Evolutionary conservation across 2,888 invertebrate genomes (phyloP).

Genomic region (Labia minor): DNA sequence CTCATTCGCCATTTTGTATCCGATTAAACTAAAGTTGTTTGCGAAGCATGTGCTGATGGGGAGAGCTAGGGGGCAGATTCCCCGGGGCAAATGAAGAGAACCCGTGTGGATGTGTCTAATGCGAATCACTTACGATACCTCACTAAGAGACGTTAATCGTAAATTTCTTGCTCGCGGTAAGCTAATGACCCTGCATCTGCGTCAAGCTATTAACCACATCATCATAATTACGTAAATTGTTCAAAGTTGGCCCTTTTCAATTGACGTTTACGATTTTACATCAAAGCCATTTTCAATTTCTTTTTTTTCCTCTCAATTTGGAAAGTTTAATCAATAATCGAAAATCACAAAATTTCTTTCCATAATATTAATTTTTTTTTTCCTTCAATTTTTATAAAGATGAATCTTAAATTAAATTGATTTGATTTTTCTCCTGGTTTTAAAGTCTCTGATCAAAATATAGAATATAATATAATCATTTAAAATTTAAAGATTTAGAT

Average conservation of each 20-base stretch:
- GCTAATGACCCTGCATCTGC: not conserved
- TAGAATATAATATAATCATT: too few relatives aligned
- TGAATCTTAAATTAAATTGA: too few relatives aligned
- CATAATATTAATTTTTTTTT: too few relatives aligned
- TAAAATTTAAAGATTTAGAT: too few relatives aligned
- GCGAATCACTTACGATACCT: conserved; percentile 8
- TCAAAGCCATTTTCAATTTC: too few relatives aligned
- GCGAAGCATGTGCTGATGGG: conserved; percentile 13
- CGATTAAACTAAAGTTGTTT: conserved; percentile 2
- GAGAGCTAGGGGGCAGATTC: not conserved
- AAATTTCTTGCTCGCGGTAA: conserved; percentile 13
- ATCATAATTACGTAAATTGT: conserved; percentile 13
- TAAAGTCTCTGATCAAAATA: too few relatives aligned
- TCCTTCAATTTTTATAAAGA: too few relatives aligned
- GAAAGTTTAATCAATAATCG: too few relatives aligned
- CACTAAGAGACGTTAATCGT: not conserved
- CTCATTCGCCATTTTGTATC: conserved; percentile 2
- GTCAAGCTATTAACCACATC: not conserved
- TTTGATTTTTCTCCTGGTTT: too few relatives aligned
- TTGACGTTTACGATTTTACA: not conserved
- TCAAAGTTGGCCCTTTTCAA: conserved; percentile 4
- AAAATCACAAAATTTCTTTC: too few relatives aligned
- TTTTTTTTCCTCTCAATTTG: too few relatives aligned
- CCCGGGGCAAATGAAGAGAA: not conserved
- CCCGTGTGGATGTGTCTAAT: conserved; percentile 1